Evolutionary conservation across 2,113 vertebrate species (phyloP), one percentile per base, ranked within the genome.

Genomic region (Rhegmatorhina hoffmannsi): DNA sequence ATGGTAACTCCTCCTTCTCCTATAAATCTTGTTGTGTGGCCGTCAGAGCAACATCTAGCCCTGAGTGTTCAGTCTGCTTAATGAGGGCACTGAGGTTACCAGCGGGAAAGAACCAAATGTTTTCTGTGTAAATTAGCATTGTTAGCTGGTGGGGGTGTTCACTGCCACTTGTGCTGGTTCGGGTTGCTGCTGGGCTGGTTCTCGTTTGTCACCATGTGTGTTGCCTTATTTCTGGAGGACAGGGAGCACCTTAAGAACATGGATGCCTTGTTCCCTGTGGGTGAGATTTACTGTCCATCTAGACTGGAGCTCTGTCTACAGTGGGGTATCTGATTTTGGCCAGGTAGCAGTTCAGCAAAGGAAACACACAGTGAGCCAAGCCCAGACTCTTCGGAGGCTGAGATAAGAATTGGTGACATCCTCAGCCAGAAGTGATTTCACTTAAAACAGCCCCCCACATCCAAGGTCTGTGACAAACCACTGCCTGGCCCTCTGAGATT

Each of bases 101-200:
- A n/a, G 2, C 0, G 0, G 60, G 50, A 46, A 74, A 76, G 46
- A 80, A 53, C 6, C 24, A 52, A 59, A 7, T 55, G 15, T 34
- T 58, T 76, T 66, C 53, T 44, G 46, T 8, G 38, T 62, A 58
- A 70, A 49, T 44, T 15, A 50, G 52, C 2, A 1, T 25, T 3
- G 2, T 85, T 40, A 7, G 29, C 53, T 59, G n/a, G 26, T 70
- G 7, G 29, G 53, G n/a, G 13, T 53, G 16, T 60, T 87, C 62
- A n/a, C 11, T 53, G 40, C 31, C 28, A 3, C 4, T 0, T 28
- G 31, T 2, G 0, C 7, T 28, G 50, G 40, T 50, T 33, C 4
- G 7, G 9, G 47, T 26, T 58, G 50, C 52, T 91, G 81, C 82
- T 81, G 90, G 2, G 58, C 75, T 56, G 28, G 11, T 24, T 25